These are phyloP conservation scores for Scrobipalpa costella DNA, from an alignment of 2,888 invertebrate genomes.

Conservation along the genomic window DNA sequence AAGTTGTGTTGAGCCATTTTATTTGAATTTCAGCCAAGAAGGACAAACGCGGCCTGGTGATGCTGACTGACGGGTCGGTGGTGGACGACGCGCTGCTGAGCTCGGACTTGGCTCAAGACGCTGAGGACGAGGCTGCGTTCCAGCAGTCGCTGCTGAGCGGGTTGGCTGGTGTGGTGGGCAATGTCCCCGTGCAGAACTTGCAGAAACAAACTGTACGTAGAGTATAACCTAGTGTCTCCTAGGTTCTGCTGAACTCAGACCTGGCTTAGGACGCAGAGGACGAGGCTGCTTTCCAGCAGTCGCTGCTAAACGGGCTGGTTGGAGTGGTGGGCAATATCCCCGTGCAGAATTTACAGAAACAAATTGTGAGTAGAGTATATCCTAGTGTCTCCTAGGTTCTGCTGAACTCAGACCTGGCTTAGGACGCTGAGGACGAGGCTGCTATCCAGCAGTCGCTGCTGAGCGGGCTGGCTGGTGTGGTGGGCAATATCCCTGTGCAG, in stretches of 20 bases:
- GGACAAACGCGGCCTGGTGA: slow-evolving; percentile 84
- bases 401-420: slow-evolving; percentile 62
- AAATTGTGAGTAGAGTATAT: too few species aligned
- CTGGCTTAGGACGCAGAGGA: slow-evolving; percentile 55
- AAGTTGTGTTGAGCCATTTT: too few species aligned
- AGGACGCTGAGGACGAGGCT: slow-evolving; percentile 59
- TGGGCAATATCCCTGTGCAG: slow-evolving; percentile 82
- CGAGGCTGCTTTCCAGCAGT: slow-evolving; percentile 74
- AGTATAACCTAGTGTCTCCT: too few species aligned
- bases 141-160: slow-evolving; percentile 83
- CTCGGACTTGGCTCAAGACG: slow-evolving; percentile 55
- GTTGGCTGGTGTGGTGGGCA: slow-evolving; percentile 86
- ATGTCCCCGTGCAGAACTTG: slow-evolving; percentile 80
- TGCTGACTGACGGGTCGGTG: slow-evolving; percentile 84
- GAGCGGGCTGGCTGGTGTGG: slow-evolving; percentile 86
- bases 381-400: too few species aligned
- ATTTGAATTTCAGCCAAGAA: slow-evolving; percentile 65
- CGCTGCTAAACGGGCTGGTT: slow-evolving; percentile 83
- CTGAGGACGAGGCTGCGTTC: slow-evolving; percentile 63
- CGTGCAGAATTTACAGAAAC: slow-evolving; percentile 82
- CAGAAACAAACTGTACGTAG: slow-evolving; percentile 84
- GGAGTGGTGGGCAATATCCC: slow-evolving; percentile 85
- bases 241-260: slow-evolving; percentile 72
- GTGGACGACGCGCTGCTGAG: slow-evolving; percentile 83
- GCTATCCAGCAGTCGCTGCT: slow-evolving; percentile 79